Conservation (phyloP, 2,113 vertebrate species). For the Sarotherodon lohbergeri region DNA sequence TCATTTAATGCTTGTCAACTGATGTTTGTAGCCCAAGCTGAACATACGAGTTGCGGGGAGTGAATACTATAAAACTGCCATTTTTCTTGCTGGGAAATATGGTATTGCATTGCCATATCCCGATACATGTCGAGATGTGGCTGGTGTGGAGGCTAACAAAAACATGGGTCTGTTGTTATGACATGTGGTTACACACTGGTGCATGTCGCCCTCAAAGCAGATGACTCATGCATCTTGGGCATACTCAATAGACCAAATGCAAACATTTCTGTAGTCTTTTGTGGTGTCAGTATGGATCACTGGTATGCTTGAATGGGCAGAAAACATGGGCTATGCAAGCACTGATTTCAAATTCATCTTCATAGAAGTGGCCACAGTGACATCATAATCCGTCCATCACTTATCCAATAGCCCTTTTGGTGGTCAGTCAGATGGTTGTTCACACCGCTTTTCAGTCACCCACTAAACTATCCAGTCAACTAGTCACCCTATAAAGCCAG, state of each 20-base stretch:
- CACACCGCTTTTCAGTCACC: neutral
- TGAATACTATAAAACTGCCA: neutral
- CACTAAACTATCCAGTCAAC: neutral
- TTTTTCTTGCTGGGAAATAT: neutral
- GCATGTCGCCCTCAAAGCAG: neutral
- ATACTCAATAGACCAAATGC: neutral
- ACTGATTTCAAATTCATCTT: neutral
- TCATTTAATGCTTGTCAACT: neutral
- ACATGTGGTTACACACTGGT: neutral
- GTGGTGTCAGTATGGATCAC: neutral
- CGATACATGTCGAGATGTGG: neutral
- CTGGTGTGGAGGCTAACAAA: neutral
- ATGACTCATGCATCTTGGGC: neutral
- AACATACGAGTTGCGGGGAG: neutral
- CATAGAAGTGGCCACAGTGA: neutral
- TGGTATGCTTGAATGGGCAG: neutral
- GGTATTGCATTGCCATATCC: neutral
- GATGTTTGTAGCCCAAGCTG: neutral
- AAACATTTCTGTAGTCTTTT: neutral
- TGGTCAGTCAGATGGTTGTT: neutral
- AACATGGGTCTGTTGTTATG: neutral
- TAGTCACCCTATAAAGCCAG: constrained; percentile 17
- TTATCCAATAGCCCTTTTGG: neutral
- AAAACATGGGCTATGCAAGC: neutral
- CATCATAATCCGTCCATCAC: neutral